Conservation (phyloP, 2,113 vertebrate species). For the Menura novaehollandiae region DNA sequence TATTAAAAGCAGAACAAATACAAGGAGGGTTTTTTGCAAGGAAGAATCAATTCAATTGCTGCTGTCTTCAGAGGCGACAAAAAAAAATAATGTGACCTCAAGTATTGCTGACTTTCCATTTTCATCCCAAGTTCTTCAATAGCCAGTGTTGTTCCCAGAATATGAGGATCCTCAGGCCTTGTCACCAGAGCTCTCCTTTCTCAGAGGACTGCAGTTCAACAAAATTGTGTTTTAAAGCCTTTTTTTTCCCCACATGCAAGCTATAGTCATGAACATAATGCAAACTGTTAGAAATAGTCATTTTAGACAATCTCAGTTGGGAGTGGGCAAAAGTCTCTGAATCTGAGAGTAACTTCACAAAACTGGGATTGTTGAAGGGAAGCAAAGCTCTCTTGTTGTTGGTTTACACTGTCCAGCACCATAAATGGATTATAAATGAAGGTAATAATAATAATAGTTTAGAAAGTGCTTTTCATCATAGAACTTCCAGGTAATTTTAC, state of each 20-base stretch:
- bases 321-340: neutral
- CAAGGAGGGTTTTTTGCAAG: neutral
- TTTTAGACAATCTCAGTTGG: neutral
- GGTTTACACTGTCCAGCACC: neutral
- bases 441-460: neutral
- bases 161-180: neutral
- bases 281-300: neutral
- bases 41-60: slow-evolving; percentile 6
- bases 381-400: neutral
- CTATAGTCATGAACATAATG: neutral
- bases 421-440: neutral
- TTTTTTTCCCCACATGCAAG: neutral
- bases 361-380: neutral
- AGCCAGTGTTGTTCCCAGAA: neutral
- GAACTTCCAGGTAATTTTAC: neutral
- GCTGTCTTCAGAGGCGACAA: neutral
- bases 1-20: slow-evolving; percentile 11
- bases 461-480: neutral
- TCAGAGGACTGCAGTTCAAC: neutral
- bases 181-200: neutral
- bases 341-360: neutral
- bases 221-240: neutral
- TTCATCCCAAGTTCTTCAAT: neutral
- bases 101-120: neutral
- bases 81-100: neutral